Percentiles rank a stretch among this genome's conserved stretches.
Evolutionary conservation across 2,113 vertebrate genomes (phyloP).

Genomic region (Empidonax alnorum): DNA sequence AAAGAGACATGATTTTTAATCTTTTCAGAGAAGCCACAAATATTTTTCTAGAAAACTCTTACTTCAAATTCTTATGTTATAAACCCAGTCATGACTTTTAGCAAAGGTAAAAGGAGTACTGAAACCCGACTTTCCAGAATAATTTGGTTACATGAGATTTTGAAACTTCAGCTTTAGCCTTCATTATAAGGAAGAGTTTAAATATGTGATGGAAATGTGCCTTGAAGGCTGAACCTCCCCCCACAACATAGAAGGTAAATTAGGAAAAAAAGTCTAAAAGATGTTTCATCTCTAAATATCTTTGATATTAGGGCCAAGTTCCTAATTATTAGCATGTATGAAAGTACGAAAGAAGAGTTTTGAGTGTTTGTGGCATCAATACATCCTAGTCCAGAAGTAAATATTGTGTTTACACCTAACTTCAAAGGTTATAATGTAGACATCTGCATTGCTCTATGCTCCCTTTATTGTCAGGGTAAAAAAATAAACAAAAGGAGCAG

Average conservation of each 20-base stretch:
- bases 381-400: conserved; percentile 43
- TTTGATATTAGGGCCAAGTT: conserved; percentile 63
- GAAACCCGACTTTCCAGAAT: not conserved
- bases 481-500: not conserved
- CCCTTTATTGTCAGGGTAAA: not conserved
- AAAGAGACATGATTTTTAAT: not conserved
- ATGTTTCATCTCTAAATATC: conserved; percentile 52
- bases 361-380: conserved; percentile 27
- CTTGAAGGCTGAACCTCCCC: conserved; percentile 40
- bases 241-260: conserved; percentile 45
- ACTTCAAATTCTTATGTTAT: not conserved
- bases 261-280: not conserved
- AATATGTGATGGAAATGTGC: conserved; percentile 14
- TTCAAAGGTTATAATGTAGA: conserved; percentile 27
- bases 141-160: not conserved
- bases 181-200: not conserved
- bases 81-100: not conserved
- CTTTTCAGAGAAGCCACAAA: not conserved
- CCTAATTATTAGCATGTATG: conserved; percentile 45
- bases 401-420: conserved; percentile 63
- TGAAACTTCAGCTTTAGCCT: not conserved
- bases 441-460: conserved; percentile 8
- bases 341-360: conserved; percentile 44
- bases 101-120: not conserved
- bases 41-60: not conserved